These are phyloP conservation scores for Siniperca knerii DNA, from an alignment of 2,113 vertebrate species.

Conservation along the genomic window DNA sequence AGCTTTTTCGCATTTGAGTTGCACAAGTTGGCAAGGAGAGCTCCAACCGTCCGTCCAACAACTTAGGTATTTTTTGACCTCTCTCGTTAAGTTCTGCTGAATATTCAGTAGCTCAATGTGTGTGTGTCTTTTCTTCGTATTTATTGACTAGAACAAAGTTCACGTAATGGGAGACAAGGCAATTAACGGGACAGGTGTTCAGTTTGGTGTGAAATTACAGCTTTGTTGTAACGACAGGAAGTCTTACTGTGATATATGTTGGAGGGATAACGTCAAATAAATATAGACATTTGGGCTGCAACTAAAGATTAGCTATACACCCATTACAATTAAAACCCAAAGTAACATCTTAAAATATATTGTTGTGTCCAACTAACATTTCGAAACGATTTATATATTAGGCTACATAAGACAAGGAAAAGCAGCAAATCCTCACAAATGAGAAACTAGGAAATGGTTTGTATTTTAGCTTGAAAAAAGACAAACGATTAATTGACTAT, in stretches of 20 bases:
- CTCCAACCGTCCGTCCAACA: neutral
- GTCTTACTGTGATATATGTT: neutral
- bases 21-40: constrained; percentile 46
- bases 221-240: neutral
- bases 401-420: neutral
- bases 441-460: neutral
- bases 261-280: neutral
- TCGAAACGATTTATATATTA: neutral
- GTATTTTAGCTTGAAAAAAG: neutral
- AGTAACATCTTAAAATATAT: too few species aligned
- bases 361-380: neutral
- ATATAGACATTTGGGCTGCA: too few species aligned
- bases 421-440: neutral
- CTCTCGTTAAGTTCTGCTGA: neutral
- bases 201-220: constrained; percentile 13
- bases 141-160: constrained; percentile 7
- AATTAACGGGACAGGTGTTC: constrained; percentile 32
- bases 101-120: neutral
- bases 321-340: neutral
- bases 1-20: constrained; percentile 32
- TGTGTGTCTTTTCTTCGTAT: neutral
- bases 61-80: neutral
- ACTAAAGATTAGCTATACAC: neutral
- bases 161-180: neutral
- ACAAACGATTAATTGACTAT: neutral